These are phyloP conservation scores for Decapterus maruadsi DNA, from an alignment of 2,797 vertebrate species.

Conservation along the genomic window DNA sequence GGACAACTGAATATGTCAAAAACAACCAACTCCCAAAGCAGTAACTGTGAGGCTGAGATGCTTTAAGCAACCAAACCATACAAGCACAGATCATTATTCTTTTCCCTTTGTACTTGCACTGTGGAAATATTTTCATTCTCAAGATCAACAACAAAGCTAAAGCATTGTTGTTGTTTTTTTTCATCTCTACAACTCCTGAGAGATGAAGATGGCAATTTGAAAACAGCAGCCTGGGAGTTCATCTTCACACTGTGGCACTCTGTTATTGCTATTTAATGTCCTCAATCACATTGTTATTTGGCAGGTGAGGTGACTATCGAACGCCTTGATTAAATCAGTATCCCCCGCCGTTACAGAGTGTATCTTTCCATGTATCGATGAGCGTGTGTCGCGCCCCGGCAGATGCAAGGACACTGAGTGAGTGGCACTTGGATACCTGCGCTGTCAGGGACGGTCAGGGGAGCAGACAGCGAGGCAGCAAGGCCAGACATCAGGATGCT, in stretches of 20 bases:
- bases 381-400: conserved; percentile 55
- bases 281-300: conserved; percentile 76
- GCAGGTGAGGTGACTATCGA: conserved; percentile 73
- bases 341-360: conserved; percentile 54
- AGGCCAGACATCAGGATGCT: conserved; percentile 61
- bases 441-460: conserved; percentile 59
- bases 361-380: conserved; percentile 75
- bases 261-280: conserved; percentile 72
- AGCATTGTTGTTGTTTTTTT: conserved; percentile 2
- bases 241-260: conserved; percentile 52
- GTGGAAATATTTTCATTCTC: conserved; percentile 29
- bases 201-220: conserved; percentile 42
- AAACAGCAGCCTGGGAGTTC: conserved; percentile 50
- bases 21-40: conserved; percentile 60
- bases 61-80: conserved; percentile 33
- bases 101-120: conserved; percentile 20
- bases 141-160: conserved; percentile 36
- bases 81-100: conserved; percentile 58
- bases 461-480: conserved; percentile 76
- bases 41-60: conserved; percentile 24
- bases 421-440: conserved; percentile 57
- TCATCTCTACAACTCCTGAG: conserved; percentile 33
- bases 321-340: conserved; percentile 75
- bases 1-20: conserved; percentile 69
- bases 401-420: conserved; percentile 71